phyloP scores from a whole-genome alignment of 2,888 invertebrate species.

The Drosophila phalerata region DNA sequence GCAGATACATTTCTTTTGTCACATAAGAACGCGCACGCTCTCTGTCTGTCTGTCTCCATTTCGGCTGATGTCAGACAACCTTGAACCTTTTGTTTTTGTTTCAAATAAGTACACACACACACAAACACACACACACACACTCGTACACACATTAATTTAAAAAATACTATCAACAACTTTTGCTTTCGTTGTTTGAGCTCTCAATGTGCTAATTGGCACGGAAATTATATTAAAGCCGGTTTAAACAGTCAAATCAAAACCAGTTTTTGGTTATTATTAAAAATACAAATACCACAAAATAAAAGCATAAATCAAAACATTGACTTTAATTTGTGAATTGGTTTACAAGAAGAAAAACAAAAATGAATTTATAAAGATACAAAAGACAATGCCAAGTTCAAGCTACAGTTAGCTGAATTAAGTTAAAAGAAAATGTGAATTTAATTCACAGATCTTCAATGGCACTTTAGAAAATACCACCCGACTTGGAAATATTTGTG shows the following conservation, averaged over 20 bases:
- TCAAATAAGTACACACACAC: constrained; percentile 37
- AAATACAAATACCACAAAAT: constrained; percentile 20
- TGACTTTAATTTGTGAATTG: constrained; percentile 7
- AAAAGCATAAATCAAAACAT: constrained; percentile 30
- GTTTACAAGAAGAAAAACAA: not conserved
- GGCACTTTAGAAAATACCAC: not conserved
- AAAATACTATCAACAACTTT: constrained; percentile 68
- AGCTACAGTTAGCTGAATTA: not conserved
- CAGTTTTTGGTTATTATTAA: constrained; percentile 57
- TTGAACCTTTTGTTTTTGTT: constrained; percentile 73
- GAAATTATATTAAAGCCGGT: constrained; percentile 73
- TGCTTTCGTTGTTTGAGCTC: constrained; percentile 69
- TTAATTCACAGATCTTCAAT: not conserved
- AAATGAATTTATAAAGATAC: not conserved
- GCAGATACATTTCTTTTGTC: constrained; percentile 78
- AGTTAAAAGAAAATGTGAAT: not conserved
- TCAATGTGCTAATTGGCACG: constrained; percentile 74
- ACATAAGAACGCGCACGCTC: constrained; percentile 62
- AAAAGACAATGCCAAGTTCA: constrained; percentile 15
- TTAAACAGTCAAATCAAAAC: constrained; percentile 57
- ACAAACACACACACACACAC: not conserved
- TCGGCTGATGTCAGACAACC: constrained; percentile 74
- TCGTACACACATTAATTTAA: constrained; percentile 24
- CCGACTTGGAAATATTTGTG: not conserved
- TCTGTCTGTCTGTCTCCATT: not conserved